Evolutionary conservation across 2,888 invertebrate genomes (phyloP), one percentile per base, ranked within the genome.

Genomic region (Orthosia gracilis): DNA sequence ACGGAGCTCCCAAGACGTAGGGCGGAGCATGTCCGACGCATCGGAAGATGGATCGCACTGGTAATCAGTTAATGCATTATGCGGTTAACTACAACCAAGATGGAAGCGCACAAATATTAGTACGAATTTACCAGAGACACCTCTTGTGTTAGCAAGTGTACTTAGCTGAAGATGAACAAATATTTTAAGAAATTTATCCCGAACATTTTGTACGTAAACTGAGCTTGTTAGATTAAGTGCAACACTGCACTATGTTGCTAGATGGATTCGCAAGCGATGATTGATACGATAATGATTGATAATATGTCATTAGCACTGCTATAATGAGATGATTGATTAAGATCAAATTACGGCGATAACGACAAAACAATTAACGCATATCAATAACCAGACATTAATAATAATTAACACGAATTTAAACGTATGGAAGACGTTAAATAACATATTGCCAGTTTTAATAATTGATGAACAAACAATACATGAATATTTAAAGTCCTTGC

Each of bases 11-110:
- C 80, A 90, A 91, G 93, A 90, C 90, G 91, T 86, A 89, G 90
- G 93, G 93, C 87, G 92, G 91, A 91, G 92, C 91, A 85, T 87
- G 91, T 89, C 89, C 89, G 91, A 92, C 93, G 91, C 93, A 92
- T 92, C 88, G 87, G 90, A 95, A 95, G 95, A 95, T 93, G 93
- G 94, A 95, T 95, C 89, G 94, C 87, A 85, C 89, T 88, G 86
- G 93, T 95, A 96, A 95, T 95, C 95, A 95, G 96, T 93, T 95
- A 95, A 95, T 95, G 95, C 93, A 94, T 95, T 94, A 94, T 94
- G 93, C 92, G 92, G 92, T 92, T 92, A 93, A 92, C 90, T 93
- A 93, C 91, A 91, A 90, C 91, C 89, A 89, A 89, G 91, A 91
- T 89, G 87, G 89, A 88, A 88, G 85, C 85, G 76, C 81, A 86